Base-by-base conservation (phyloP, 2,113 vertebrate genomes). In the Eonycteris spelaea region DNA sequence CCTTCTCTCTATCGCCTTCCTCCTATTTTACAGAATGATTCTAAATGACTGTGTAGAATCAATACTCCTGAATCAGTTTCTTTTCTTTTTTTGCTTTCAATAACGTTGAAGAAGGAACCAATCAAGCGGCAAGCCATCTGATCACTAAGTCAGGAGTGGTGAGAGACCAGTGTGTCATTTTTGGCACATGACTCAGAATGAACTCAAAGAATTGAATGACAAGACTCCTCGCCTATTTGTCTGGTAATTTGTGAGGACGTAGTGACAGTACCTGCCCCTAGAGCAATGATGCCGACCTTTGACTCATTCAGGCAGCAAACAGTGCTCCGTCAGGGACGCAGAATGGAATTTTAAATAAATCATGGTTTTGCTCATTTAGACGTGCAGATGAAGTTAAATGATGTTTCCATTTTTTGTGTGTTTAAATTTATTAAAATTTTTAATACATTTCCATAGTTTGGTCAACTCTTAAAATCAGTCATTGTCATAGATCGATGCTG, bases 231-330 rank as follows among this genome's bases (percentile, higher is more conserved):
- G 26, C 19, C 19, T 35, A 15, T 14, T 38, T 6, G 5, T 33
- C 12, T 53, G 2, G 33, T 68, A 24, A 7, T 77, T 13, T 30
- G 2, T n/a, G 48, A 68, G 38, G 68, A 40, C 33, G 38, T 2
- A 51, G 8, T 6, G 1, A 30, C 2, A 24, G 0, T n/a, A 5
- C 1, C 22, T 22, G 0, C 1, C 12, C 40, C 45, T 38, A 3
- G 24, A 59, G 21, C 77, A 73, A 14, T 13, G 16, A 33, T 80
- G 40, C 24, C 40, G 38, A 33, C 7, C 11, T 12, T 28, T 12
- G 61, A 51, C 15, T n/a, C 40, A 48, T 63, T 70, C 1, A 9
- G 35, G 22, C 35, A 51, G 22, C 2, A 13, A 22, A 12, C 1
- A n/a, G 19, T 48, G 10, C 33, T 67, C 40, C 63, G 10, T 51